Evolutionary conservation across 2,888 invertebrate species (phyloP).

Genomic region (Patella depressa): DNA sequence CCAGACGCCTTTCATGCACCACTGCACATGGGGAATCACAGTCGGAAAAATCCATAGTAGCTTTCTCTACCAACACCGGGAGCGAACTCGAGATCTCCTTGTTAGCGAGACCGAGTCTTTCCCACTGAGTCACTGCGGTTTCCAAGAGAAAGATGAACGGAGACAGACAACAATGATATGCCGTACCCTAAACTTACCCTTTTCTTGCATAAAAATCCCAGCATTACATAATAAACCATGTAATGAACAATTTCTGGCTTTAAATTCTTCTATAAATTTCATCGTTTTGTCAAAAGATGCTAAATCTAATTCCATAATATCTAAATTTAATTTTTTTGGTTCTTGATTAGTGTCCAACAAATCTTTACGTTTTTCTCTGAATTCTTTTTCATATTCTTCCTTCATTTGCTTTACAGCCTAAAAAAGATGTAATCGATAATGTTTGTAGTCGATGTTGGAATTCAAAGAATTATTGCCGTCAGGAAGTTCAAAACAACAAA

Average conservation of each 20-base stretch:
- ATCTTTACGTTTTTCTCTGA: not conserved
- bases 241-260: not conserved
- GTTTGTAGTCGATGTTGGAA: too few species aligned
- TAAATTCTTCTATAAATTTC: not conserved
- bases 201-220: not conserved
- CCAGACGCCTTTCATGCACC: too few species aligned
- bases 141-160: too few species aligned
- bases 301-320: not conserved
- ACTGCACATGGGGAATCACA: too few species aligned
- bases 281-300: not conserved
- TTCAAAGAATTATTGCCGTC: too few species aligned
- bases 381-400: not conserved
- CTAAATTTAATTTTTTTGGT: not conserved
- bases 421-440: not conserved
- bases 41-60: too few species aligned
- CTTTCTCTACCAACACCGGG: too few species aligned
- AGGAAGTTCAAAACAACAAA: too few species aligned
- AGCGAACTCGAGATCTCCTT: too few species aligned
- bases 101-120: too few species aligned
- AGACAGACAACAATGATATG: too few species aligned
- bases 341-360: not conserved
- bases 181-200: not conserved
- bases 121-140: too few species aligned
- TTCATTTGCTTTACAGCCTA: slow-evolving; percentile 3
- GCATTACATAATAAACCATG: not conserved